Base-by-base conservation (phyloP, 2,113 vertebrate genomes). In the Aegotheles bennettii region DNA sequence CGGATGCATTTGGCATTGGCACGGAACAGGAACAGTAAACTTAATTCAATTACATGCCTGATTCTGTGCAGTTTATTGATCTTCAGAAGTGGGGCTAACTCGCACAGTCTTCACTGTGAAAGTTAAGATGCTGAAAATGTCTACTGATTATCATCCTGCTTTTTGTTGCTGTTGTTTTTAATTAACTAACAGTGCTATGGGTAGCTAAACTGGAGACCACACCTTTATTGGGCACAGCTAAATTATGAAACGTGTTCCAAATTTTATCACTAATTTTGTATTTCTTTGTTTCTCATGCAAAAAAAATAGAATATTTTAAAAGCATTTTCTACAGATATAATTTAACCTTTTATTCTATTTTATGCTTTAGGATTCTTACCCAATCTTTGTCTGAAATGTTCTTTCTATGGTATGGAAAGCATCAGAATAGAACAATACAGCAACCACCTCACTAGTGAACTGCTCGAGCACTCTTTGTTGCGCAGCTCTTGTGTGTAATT, bases 41-140 rank as follows among this genome's bases (percentile, higher is more conserved):
- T n/a, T 84, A 91, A 91, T 93, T 94, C 96, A 92, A 94, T 95
- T 97, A 96, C 94, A 86, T 86, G 96, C 88, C 89, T 92, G 86
- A 81, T 92, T n/a, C 90, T 83, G 88, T 74, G 86, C 84, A 86
- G 83, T 78, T 95, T 94, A 94, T 93, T 94, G 95, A 94, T 97
- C 95, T 90, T 84, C 83, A 81, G 71, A 86, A 92, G 50, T 14
- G 6, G 47, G 83, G 60, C 54, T 61, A 88, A 80, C 73, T 87
- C 56, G 47, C 56, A 60, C 25, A 51, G 79, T 50, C 75, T 89
- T 63, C 53, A 53, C 73, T 63, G 51, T 45, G 47, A 81, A 81
- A 84, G 78, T 76, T n/a, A 65, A 68, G 59, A 67, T 20, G 68
- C 38, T 81, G 64, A 89, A 94, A 89, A 77, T 21, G 21, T 50